phyloP scores from a whole-genome alignment of 2,113 vertebrate species.

The Verasper variegatus region DNA sequence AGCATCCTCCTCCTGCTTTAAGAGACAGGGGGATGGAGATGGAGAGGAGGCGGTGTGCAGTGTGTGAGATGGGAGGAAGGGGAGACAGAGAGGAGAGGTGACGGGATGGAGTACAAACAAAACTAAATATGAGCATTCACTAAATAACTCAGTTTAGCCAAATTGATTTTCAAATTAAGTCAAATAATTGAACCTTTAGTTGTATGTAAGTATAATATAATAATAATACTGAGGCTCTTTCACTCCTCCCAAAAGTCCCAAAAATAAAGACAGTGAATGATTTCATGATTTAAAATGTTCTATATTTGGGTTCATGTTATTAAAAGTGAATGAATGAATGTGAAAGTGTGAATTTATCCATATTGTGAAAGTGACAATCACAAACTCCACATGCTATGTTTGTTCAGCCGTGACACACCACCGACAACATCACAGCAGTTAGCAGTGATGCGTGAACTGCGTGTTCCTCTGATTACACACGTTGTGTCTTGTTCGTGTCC shows the following conservation, averaged over 20 bases:
- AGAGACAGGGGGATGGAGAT: constrained; percentile 22
- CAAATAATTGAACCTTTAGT: too few species aligned
- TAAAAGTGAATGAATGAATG: neutral
- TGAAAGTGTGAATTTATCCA: neutral
- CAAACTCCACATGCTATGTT: neutral
- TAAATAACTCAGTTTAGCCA: too few species aligned
- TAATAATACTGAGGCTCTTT: too few species aligned
- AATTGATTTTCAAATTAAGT: too few species aligned
- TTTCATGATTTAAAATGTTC: too few species aligned
- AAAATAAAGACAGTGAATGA: too few species aligned
- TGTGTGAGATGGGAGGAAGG: neutral
- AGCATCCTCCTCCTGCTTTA: neutral
- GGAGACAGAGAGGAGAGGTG: too few species aligned
- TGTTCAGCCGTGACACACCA: neutral
- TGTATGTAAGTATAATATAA: too few species aligned
- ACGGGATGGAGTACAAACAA: too few species aligned
- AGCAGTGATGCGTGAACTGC: neutral
- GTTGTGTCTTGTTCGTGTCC: neutral
- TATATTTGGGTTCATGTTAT: too few species aligned
- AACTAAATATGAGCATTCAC: too few species aligned
- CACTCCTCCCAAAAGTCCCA: too few species aligned
- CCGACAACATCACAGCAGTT: neutral
- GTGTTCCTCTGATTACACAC: neutral
- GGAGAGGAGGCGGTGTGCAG: neutral
- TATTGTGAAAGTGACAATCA: neutral